Base-by-base conservation (phyloP, 2,113 vertebrate genomes). In the Engystomops pustulosus region DNA sequence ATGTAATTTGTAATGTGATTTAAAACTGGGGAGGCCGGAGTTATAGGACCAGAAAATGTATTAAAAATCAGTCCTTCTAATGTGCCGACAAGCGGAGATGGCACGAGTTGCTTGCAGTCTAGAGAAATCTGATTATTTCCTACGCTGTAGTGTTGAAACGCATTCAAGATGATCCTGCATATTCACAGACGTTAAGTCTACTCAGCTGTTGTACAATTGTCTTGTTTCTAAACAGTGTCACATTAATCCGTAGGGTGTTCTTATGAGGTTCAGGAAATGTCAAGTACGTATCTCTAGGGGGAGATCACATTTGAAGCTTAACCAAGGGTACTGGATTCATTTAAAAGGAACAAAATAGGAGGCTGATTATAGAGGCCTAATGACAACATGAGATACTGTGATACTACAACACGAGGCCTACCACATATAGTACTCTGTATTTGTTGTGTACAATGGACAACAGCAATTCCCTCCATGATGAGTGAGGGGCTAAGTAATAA, bases 1-100 rank as follows among this genome's bases (percentile, higher is more conserved):
- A 77, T 77, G 49, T 77, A 77, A 77, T 77, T 77, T 58, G 51
- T 77, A 77, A 77, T 77, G 74, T 77, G 74, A 77, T 77, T 77
- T 77, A 77, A 77, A 77, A 77, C 74, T 51, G 41, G 32, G 17
- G 49, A 58, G 74, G 74, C 36, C 51, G 6, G 51, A 77, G 74
- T 36, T 77, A 77, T 25, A 77, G 30, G 51, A 77, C 74, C 74
- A 77, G 74, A 77, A 77, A 77, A 77, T 77, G 51, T 55, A 77
- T 77, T 77, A 77, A 55, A 77, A 77, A 74, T 74, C 70, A 49
- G 70, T 74, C 18, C 41, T 49, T 47, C 41, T 74, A 74, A 77
- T 58, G 49, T 77, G 74, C 32, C 12, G 20, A 77, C 49, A 58
- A 41, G 34, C 32, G 11, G n/a, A 55, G 47, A 34, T 55, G 74